These are phyloP conservation scores for Tinamus guttatus DNA, from an alignment of 2,113 vertebrate species.

Conservation along the genomic window DNA sequence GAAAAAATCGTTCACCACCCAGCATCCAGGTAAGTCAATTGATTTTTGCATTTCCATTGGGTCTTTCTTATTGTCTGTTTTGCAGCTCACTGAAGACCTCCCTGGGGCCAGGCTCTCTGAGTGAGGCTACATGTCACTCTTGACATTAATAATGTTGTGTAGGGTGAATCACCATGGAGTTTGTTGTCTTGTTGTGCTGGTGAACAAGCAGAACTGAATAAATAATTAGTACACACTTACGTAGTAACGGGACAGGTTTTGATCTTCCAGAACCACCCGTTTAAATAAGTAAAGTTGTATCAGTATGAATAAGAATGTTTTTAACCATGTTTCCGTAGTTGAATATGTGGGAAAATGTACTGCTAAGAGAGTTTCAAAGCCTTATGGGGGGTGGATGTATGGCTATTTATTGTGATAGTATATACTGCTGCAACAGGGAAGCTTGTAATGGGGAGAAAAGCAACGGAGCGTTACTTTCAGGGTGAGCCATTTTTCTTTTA, in stretches of 20 bases:
- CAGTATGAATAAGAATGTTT: background rate
- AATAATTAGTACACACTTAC: background rate
- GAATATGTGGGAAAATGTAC: background rate
- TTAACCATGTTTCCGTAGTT: background rate
- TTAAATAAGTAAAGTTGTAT: background rate
- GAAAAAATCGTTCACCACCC: slow-evolving; percentile 93
- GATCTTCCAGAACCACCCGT: background rate
- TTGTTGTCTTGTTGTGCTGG: background rate
- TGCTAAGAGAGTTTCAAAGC: background rate
- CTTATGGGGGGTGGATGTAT: background rate
- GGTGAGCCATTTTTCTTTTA: slow-evolving; percentile 40
- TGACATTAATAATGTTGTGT: background rate
- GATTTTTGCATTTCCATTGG: background rate
- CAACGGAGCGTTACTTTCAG: slow-evolving; percentile 2
- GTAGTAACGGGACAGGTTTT: background rate
- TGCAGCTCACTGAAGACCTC: background rate
- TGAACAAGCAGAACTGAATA: background rate
- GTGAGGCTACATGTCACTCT: background rate
- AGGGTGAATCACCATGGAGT: background rate
- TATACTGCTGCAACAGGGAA: slow-evolving; percentile 28
- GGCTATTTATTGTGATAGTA: slow-evolving; percentile 31
- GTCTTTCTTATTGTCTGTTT: background rate
- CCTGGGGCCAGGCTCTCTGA: background rate
- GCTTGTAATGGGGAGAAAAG: slow-evolving; percentile 48
- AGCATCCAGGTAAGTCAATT: slow-evolving; percentile 88